A percentile compares a stretch with the other conserved stretches of the same genome.
Conservation (phyloP, 2,113 vertebrate genomes). For the Hippocampus comes region DNA sequence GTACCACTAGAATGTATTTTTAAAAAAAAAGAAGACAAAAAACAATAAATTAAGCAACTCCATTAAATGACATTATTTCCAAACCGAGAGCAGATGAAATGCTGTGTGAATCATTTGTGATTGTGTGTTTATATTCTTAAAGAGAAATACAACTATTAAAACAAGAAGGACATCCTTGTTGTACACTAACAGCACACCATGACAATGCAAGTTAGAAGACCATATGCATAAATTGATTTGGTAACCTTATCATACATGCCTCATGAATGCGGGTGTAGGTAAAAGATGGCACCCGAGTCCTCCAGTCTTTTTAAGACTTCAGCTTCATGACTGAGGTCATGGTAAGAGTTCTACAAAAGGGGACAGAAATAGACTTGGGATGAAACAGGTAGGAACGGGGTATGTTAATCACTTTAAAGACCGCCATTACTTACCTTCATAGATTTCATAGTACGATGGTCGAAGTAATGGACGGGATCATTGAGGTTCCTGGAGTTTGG, state of each 20-base stretch:
- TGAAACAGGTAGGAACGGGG: background rate
- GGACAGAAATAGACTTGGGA: conserved; percentile 1
- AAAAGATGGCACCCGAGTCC: conserved; percentile 62
- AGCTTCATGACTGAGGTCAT: conserved; percentile 69
- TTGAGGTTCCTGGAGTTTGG: conserved; percentile 71
- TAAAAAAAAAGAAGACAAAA: conserved; percentile 9
- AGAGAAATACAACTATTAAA: background rate
- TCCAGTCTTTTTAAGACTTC: conserved; percentile 68
- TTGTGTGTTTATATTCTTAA: background rate
- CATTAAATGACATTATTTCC: conserved; percentile 31
- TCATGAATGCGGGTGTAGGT: conserved; percentile 67
- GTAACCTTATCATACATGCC: background rate
- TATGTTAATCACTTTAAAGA: background rate
- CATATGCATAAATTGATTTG: background rate
- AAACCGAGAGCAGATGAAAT: conserved; percentile 9
- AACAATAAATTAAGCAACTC: conserved; percentile 29
- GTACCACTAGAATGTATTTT: conserved; percentile 14
- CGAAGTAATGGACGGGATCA: conserved; percentile 88
- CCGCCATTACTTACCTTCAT: conserved; percentile 76
- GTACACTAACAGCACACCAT: background rate
- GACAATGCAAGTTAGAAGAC: background rate
- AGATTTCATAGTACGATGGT: conserved; percentile 82
- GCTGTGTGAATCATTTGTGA: background rate
- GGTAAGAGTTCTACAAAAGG: conserved; percentile 66
- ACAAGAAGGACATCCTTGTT: background rate